Evolutionary conservation across 2,888 invertebrate species (phyloP).

Genomic region (Fissipunctia ypsillon): DNA sequence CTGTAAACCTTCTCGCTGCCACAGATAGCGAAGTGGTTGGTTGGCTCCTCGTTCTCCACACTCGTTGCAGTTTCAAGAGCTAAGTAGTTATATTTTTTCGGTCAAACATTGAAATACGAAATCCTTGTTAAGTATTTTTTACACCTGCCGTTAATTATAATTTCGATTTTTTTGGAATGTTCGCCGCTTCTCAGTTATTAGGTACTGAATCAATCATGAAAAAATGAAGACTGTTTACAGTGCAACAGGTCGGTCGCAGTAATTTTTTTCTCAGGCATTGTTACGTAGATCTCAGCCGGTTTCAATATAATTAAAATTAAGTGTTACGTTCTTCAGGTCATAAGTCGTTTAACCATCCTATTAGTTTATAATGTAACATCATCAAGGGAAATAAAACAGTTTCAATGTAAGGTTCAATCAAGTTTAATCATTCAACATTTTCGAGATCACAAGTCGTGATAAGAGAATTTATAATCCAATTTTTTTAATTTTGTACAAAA

Average conservation of each 20-base stretch:
- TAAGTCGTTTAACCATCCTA: neutral
- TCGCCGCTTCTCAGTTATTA: neutral
- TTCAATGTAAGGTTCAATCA: slow-evolving; percentile 81
- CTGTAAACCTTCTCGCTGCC: neutral
- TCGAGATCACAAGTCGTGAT: slow-evolving; percentile 88
- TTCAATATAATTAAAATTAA: no score
- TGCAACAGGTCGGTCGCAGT: slow-evolving; percentile 17
- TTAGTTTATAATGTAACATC: slow-evolving; percentile 10
- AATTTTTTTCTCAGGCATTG: neutral
- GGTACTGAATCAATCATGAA: slow-evolving; percentile 23
- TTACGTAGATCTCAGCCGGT: neutral
- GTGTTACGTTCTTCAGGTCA: neutral
- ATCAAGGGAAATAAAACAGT: slow-evolving; percentile 72
- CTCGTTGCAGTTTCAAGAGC: neutral
- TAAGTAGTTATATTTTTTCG: neutral
- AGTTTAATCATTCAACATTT: slow-evolving; percentile 88
- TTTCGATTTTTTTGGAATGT: slow-evolving; percentile 24
- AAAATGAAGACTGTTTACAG: slow-evolving; percentile 23
- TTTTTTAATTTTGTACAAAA: slow-evolving; percentile 89
- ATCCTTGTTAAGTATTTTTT: slow-evolving; percentile 17
- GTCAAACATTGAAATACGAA: neutral
- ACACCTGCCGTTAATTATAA: no score
- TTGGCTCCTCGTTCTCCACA: neutral
- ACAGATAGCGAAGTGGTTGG: neutral
- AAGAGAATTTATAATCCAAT: slow-evolving; percentile 85